Conservation (phyloP, 2,113 vertebrate genomes). For the Heterocephalus glaber region DNA sequence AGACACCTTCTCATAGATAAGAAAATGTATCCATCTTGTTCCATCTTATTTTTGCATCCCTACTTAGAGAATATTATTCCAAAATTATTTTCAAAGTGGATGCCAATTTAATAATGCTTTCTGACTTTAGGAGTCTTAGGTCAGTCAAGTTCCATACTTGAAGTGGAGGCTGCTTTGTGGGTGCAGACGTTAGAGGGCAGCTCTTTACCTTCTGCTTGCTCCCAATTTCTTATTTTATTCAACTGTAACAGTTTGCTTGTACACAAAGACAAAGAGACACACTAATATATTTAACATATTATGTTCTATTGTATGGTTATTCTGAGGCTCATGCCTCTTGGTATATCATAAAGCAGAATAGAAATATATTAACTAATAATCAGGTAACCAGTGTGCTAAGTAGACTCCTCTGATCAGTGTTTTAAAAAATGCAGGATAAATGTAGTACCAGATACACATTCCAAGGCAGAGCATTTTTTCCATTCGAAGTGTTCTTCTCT, state of each 20-base stretch:
- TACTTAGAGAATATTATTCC: neutral
- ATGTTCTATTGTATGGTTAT: neutral
- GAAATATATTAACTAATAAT: neutral
- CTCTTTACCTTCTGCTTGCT: neutral
- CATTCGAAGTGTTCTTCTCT: neutral
- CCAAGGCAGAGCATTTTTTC: neutral
- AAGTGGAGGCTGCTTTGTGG: neutral
- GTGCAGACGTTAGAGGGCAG: neutral
- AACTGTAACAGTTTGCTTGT: neutral
- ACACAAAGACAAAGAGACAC: neutral
- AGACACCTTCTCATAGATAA: neutral
- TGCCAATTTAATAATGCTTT: neutral
- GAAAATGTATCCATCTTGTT: neutral
- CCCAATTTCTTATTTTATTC: neutral
- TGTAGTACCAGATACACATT: accelerated
- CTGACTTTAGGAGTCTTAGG: neutral
- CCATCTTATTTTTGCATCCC: neutral
- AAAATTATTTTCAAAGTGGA: constrained; percentile 22
- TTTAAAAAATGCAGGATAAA: neutral
- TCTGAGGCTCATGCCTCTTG: neutral
- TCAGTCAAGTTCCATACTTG: neutral
- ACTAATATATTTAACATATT: neutral
- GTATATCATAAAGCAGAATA: neutral
- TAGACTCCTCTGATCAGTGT: neutral
- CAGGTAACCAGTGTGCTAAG: neutral